Percentiles rank a stretch among this genome's conserved stretches.
Evolutionary conservation across 2,888 invertebrate species (phyloP).

Genomic region (Zootermopsis nevadensis): DNA sequence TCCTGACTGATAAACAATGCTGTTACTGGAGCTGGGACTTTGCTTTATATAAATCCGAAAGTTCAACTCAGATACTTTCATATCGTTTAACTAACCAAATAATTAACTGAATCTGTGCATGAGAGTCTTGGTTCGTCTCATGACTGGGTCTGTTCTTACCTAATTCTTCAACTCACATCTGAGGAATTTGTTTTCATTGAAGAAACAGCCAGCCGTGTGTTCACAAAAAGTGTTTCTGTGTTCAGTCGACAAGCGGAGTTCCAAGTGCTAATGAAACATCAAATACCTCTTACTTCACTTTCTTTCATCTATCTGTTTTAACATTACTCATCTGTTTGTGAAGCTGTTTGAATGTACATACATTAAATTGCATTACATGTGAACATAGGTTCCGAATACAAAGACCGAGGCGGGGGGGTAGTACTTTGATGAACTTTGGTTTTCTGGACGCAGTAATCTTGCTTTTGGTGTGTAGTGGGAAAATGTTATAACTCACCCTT

Average conservation of each 20-base stretch:
- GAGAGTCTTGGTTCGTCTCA: no score
- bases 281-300: neutral
- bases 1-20: no score
- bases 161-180: neutral
- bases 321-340: neutral
- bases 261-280: constrained; percentile 3
- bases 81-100: no score
- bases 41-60: no score
- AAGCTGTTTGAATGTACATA: constrained; percentile 1
- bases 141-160: neutral
- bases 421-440: neutral
- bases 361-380: constrained; percentile 10
- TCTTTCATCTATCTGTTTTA: neutral
- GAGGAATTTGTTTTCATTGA: neutral
- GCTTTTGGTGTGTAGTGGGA: no score
- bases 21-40: no score
- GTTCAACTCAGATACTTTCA: no score
- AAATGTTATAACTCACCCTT: no score
- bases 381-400: neutral
- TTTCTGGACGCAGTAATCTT: no score
- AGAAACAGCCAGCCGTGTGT: neutral
- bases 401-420: neutral
- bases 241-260: neutral
- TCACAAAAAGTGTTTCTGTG: neutral
- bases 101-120: no score